phyloP scores from a whole-genome alignment of 2,113 vertebrate genomes.

The Eonycteris spelaea region DNA sequence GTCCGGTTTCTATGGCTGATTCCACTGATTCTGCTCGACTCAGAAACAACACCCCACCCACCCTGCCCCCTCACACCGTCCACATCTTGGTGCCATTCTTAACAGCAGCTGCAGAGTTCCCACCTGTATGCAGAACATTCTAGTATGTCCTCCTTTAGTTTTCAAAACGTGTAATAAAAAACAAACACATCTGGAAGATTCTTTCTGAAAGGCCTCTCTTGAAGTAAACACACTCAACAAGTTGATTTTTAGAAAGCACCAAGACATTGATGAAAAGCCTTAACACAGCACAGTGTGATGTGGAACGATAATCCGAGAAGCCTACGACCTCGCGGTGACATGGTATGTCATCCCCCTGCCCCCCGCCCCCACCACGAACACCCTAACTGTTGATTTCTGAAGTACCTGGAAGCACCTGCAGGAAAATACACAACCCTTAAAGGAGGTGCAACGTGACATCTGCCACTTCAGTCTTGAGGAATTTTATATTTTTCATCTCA shows the following conservation, averaged over 20 bases:
- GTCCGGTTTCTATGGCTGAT: not conserved
- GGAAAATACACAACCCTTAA: conserved; percentile 77
- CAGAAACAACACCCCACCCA: not conserved
- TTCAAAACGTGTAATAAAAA: not conserved
- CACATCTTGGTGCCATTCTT: not conserved
- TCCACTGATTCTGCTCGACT: not conserved
- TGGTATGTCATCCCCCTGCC: not conserved
- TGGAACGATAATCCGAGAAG: not conserved
- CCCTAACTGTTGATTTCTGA: conserved; percentile 72
- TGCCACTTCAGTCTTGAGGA: conserved; percentile 66
- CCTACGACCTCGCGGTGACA: not conserved
- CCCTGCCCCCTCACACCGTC: not conserved
- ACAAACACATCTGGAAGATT: not conserved
- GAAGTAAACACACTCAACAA: not conserved
- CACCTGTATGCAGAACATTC: not conserved
- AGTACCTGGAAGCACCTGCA: conserved; percentile 33
- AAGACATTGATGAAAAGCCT: not conserved
- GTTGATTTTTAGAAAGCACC: not conserved
- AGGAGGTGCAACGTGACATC: conserved; percentile 71
- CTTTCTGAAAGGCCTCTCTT: not conserved
- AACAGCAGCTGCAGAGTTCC: not conserved
- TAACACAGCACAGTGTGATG: not conserved
- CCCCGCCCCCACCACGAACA: not conserved
- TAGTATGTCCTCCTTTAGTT: not conserved
- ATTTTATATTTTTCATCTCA: conserved; percentile 10